Evolutionary conservation across 2,888 invertebrate genomes (phyloP).

Genomic region (Cerastis rubricosa): DNA sequence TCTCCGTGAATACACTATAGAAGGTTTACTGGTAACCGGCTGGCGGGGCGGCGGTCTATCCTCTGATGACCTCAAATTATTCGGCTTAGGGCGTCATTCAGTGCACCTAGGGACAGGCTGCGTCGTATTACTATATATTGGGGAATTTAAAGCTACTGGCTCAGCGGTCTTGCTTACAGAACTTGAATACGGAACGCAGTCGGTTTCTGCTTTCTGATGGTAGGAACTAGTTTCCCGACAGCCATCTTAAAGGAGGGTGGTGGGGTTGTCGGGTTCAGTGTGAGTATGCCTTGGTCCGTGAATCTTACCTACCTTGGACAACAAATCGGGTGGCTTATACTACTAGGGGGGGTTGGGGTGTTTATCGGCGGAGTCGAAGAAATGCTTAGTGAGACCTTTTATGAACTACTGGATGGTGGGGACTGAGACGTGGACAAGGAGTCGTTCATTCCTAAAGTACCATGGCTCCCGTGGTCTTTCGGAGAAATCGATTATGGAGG

Average conservation of each 20-base stretch:
- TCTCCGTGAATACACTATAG: too few relatives aligned
- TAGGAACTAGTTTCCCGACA: background rate
- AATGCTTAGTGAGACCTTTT: background rate
- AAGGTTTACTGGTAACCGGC: background rate
- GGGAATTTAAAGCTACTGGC: too few relatives aligned
- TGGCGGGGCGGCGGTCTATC: too few relatives aligned
- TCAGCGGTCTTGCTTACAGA: too few relatives aligned
- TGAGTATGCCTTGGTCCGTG: too few relatives aligned
- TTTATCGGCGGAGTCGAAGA: background rate
- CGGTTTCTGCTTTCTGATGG: background rate
- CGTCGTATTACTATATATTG: too few relatives aligned
- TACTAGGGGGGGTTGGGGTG: too few relatives aligned
- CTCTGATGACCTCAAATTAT: background rate
- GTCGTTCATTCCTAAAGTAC: background rate
- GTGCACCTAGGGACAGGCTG: too few relatives aligned
- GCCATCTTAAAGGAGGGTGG: too few relatives aligned
- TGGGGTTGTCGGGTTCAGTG: too few relatives aligned
- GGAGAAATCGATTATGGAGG: background rate
- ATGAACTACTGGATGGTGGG: background rate
- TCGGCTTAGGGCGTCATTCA: background rate
- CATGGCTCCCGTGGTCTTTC: background rate
- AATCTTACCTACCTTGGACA: too few relatives aligned
- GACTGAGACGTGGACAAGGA: background rate
- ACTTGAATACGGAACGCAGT: background rate
- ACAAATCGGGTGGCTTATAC: too few relatives aligned